Evolutionary conservation across 1,140 invertebrate species (phyloP).

Genomic region (Hycleus cichorii): DNA sequence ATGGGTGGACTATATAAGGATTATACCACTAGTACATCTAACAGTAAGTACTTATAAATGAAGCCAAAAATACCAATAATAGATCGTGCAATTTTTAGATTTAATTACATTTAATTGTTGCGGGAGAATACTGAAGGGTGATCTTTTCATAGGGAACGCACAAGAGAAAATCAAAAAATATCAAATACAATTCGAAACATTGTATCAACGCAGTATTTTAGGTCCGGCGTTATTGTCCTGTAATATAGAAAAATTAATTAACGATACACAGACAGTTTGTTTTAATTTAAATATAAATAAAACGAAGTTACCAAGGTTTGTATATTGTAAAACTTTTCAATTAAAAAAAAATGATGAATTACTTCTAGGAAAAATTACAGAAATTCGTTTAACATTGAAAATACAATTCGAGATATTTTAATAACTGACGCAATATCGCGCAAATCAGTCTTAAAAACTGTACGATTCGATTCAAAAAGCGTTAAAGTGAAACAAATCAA

Average conservation of each 20-base stretch:
- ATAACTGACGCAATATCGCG: conserved; percentile 58
- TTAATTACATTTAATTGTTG: conserved; percentile 61
- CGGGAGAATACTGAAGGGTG: conserved; percentile 57
- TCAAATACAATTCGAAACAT: conserved; percentile 43
- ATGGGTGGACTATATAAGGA: conserved; percentile 57
- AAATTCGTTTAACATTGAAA: conserved; percentile 57
- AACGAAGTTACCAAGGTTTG: conserved; percentile 62
- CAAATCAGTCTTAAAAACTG: conserved; percentile 55
- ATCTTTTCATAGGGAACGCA: conserved; percentile 54
- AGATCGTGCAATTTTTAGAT: conserved; percentile 43
- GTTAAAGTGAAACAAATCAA: conserved; percentile 54
- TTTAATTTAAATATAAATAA: conserved; percentile 64
- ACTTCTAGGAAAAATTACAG: conserved; percentile 37
- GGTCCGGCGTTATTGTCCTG: conserved; percentile 55
- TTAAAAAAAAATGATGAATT: neutral
- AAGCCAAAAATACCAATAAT: neutral
- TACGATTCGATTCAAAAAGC: conserved; percentile 58
- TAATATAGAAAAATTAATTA: conserved; percentile 60
- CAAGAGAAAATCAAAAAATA: conserved; percentile 55
- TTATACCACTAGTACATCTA: conserved; percentile 37
- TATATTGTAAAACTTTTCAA: conserved; percentile 8
- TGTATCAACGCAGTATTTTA: conserved; percentile 49
- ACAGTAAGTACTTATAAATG: neutral
- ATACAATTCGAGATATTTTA: conserved; percentile 57
- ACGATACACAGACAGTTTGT: conserved; percentile 62